Base-by-base conservation (phyloP, 1,140 invertebrate species). In the Cataglyphis hispanica region DNA sequence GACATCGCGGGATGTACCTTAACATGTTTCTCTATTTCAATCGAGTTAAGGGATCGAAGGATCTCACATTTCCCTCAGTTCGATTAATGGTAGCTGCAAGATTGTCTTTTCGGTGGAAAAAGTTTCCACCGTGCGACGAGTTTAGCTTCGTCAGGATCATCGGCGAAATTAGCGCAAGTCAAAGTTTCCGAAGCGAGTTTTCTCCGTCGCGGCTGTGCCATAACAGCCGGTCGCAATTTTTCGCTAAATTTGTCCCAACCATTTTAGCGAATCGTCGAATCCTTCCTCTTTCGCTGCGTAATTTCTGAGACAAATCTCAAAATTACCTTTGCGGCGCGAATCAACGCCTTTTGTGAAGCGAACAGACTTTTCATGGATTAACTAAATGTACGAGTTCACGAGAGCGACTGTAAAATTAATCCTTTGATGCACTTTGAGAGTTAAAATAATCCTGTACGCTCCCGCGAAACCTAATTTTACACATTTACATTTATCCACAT, bases 171-270 rank as follows among this genome's bases (percentile, higher is more conserved):
- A 83, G 25, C 67, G 27, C 37, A 74, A 69, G 69, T 34, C 37
- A 27, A 83, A 83, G 66, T 83, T 83, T 83, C 40, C 67, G 67
- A 83, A 83, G 37, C 53, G 37, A 46, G 10, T 83, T 70, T 74
- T 40, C 27, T 43, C 7, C 61, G 4, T 13, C 40, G 74, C 16
- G 77, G 10, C 27, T n/a, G 25, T 46, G n/a, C 78, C 53, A 61
- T 46, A 83, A 58, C 67, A 22, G 43, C 50, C 37, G 67, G 60
- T 74, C 67, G 78, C 67, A 83, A 83, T 83, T 83, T 83, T 83
- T 83, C 78, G 78, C 67, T 83, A 83, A 83, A 83, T 83, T 83
- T 83, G 53, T 74, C 67, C 11, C 78, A 40, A 34, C 53, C 46
- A 61, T 83, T 83, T 8, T 56, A 56, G 27, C 16, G 40, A 72